These are phyloP conservation scores for Erpornis zantholeuca DNA, from an alignment of 2,113 vertebrate species.

Conservation along the genomic window DNA sequence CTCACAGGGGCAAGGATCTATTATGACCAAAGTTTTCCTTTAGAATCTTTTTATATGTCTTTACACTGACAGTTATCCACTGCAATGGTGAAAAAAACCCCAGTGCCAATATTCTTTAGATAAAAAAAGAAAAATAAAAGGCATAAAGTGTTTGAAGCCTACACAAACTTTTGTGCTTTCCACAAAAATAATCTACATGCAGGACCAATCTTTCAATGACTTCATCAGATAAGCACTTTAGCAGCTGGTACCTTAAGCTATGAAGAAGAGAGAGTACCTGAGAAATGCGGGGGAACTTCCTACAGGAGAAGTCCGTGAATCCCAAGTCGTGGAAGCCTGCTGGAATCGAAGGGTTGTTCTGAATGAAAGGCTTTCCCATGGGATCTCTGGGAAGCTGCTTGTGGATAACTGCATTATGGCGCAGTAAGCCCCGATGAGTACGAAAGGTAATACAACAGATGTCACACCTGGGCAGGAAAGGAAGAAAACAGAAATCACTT, in stretches of 20 bases:
- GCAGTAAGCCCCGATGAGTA: constrained; percentile 89
- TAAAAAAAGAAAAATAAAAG: background rate
- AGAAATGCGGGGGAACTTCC: constrained; percentile 93
- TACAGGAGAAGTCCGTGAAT: constrained; percentile 97
- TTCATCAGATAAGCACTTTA: background rate
- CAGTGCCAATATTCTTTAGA: background rate
- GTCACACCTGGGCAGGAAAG: constrained; percentile 81
- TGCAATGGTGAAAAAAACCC: background rate
- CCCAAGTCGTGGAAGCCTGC: constrained; percentile 95
- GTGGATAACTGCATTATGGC: constrained; percentile 91
- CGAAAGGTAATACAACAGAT: constrained; percentile 93
- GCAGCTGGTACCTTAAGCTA: background rate
- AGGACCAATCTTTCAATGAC: background rate
- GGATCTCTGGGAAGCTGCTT: constrained; percentile 92
- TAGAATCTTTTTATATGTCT: background rate
- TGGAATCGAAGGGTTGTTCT: constrained; percentile 96
- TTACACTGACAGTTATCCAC: background rate
- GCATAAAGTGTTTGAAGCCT: background rate
- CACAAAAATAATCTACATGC: background rate
- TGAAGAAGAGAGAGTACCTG: constrained; percentile 76
- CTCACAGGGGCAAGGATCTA: background rate
- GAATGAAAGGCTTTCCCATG: constrained; percentile 91
- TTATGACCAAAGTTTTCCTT: background rate
- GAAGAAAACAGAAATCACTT: background rate
- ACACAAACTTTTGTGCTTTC: background rate